phyloP scores from a whole-genome alignment of 2,888 invertebrate genomes.

The Drosophila multiciliata region DNA sequence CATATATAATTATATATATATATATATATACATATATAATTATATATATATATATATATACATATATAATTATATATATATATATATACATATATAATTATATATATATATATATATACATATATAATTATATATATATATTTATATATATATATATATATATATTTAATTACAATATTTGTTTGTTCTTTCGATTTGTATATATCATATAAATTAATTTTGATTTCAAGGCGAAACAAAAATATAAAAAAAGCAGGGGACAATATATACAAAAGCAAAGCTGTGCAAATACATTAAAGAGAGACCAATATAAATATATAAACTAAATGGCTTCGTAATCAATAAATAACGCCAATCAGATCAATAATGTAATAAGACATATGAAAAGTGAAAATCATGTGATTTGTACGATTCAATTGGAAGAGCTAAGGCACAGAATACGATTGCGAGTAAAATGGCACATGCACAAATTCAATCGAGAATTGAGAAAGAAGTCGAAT shows the following conservation, averaged over 20 bases:
- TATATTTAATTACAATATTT: conserved; percentile 4
- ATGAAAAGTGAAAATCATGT: conserved; percentile 19
- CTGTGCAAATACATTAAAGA: neutral
- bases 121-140: conserved; percentile 7
- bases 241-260: neutral
- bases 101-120: neutral
- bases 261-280: neutral
- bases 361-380: neutral
- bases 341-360: conserved; percentile 3
- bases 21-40: neutral
- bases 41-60: neutral
- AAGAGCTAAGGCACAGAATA: neutral
- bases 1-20: too few relatives aligned
- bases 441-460: neutral
- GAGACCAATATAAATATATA: conserved; percentile 1
- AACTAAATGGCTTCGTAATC: conserved; percentile 2
- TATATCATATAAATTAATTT: neutral
- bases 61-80: neutral
- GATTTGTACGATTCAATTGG: neutral
- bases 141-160: neutral
- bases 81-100: neutral
- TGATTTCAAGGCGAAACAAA: neutral
- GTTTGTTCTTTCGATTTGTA: conserved; percentile 1
- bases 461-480: neutral
- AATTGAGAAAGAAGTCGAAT: neutral